Percentiles rank a stretch among this genome's conserved stretches.
Evolutionary conservation across 2,888 invertebrate genomes (phyloP).

Genomic region (Epiblema foenella): DNA sequence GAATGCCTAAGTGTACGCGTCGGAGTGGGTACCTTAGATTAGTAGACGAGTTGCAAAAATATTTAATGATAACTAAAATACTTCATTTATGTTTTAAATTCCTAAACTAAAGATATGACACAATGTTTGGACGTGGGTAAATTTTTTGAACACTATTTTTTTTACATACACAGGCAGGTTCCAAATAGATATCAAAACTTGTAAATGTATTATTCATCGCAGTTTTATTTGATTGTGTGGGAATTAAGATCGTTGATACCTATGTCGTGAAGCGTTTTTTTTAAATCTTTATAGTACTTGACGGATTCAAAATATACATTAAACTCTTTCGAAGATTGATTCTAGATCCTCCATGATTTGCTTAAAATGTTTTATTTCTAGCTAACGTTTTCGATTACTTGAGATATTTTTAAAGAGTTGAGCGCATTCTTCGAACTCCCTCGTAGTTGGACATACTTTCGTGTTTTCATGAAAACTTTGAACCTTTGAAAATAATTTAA

Average conservation of each 20-base stretch:
- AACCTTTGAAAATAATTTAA: slow-evolving; percentile 49
- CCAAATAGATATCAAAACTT: not conserved
- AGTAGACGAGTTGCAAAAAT: too few relatives aligned
- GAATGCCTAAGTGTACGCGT: too few relatives aligned
- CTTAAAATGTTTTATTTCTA: slow-evolving; percentile 55
- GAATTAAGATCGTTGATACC: not conserved
- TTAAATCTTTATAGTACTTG: not conserved
- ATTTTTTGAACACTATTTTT: not conserved
- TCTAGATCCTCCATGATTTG: slow-evolving; percentile 10
- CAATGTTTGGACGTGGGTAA: not conserved
- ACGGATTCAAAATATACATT: not conserved
- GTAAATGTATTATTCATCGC: not conserved
- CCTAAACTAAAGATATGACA: not conserved
- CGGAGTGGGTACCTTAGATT: too few relatives aligned
- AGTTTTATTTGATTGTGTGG: not conserved
- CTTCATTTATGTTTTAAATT: too few relatives aligned
- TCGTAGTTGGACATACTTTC: slow-evolving; percentile 58
- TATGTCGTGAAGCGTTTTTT: not conserved
- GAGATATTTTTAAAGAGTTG: slow-evolving; percentile 56
- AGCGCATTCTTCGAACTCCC: slow-evolving; percentile 54
- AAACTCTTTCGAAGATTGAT: slow-evolving; percentile 7
- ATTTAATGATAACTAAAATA: not conserved
- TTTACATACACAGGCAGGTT: not conserved
- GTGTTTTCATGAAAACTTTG: slow-evolving; percentile 52
- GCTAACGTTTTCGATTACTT: slow-evolving; percentile 52